Evolutionary conservation across 2,797 vertebrate species (phyloP), one percentile per base, ranked within the genome.

Genomic region (Acipenser transmontanus): DNA sequence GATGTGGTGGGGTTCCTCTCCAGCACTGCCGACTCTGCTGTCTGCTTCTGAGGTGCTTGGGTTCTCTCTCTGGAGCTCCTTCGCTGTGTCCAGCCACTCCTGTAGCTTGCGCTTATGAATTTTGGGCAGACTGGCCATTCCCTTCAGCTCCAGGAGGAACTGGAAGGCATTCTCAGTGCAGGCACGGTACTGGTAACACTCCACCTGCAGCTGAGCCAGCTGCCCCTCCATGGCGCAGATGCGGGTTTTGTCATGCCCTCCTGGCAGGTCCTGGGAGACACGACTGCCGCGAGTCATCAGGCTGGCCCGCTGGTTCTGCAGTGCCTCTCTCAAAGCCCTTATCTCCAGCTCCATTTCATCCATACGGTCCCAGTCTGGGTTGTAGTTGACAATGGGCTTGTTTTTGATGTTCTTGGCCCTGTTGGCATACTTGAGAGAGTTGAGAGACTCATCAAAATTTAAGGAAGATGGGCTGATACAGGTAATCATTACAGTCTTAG

Each of bases 401-500:
- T 95, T 95, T 69, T 81, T 88, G 70, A 97, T 90, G 50, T 91
- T 90, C 68, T 89, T 93, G 12, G 91, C 93, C 72, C 89, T 90
- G 66, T 91, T 91, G 2, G 94, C 94, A 64, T 94, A 96, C 80
- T 92, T 93, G 59, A 97, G 87, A 6, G 93, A 94, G 72, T 91
- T 91, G 66, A 96, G 78, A 50, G 94, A 94, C 77, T 96, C 95
- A 6, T 92, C 82, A 49, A 95, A 86, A 71, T 89, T 91, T 64
- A 83, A 77, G 67, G 92, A 82, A 3, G 93, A 94, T 17, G 94
- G 94, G 80, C 92, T 97, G 13, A 97, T 87, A 66, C 95, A 98
- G 0, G 93, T 89, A 82, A 98, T 88, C 91, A 98, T 94, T 69
- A 96, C 81, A 0, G 94, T 96, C 72, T 92, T 95, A 56, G 95